Evolutionary conservation across 2,797 vertebrate species (phyloP), one percentile per base, ranked within the genome.

Genomic region (Myotis vivesi): DNA sequence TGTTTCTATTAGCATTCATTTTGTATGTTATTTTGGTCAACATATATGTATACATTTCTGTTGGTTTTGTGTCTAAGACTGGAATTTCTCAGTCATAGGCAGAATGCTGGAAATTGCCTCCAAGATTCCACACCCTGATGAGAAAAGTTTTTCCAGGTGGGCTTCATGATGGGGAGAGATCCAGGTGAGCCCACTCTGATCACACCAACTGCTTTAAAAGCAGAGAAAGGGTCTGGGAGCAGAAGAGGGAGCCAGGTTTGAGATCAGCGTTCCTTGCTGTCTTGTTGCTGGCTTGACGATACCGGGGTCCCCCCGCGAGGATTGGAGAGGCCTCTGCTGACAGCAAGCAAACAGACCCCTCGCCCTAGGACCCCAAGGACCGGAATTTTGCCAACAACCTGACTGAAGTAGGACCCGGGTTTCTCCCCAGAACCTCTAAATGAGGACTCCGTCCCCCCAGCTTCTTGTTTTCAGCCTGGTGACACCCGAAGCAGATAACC

Each of bases 211-310:
- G 2, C 84, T 83, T 88, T 64, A 79, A 82, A 77, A 59, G 33
- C 75, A 49, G 59, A 51, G 51, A 17, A 36, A 49, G 16, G 33
- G 13, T 44, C 51, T 20, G 17, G 9, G 59, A 44, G 13, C 33
- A 36, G 77, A 28, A n/a, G 33, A 55, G 57, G 15, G 6, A 53
- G 51, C 51, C 28, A 8, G 13, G 15, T 17, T 5, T 20, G 77
- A 75, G 44, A 0, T 3, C 0, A 30, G n/a, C 4, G 15, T 4
- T 13, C 2, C 25, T 49, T 59, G 38, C n/a, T 36, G 33, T 2
- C 0, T 46, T 0, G 0, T 25, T 23, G 33, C 17, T 51, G 84
- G 33, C 23, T 62, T 83, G 16, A 17, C 8, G 28, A 23, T 6
- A 16, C 22, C 0, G 28, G 6, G 16, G 62, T 44, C 33, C 69